Percentiles rank a stretch among this genome's conserved stretches.
Conservation (phyloP, 2,888 invertebrate species). For the Ochropleura leucogaster region DNA sequence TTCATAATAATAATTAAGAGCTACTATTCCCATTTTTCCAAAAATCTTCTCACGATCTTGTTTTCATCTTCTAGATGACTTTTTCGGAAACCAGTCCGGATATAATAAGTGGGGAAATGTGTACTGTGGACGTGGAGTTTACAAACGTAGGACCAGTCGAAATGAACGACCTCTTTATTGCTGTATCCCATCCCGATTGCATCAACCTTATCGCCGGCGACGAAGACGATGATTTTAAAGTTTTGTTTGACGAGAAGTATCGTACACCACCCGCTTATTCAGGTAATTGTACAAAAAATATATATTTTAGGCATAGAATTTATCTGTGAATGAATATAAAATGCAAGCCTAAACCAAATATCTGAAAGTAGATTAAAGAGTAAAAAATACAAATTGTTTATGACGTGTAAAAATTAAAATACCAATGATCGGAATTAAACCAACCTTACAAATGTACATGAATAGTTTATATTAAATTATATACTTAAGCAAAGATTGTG, state of each 20-base stretch:
- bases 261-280: conserved; percentile 88
- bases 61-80: conserved; percentile 88
- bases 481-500: neutral
- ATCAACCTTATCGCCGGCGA: conserved; percentile 86
- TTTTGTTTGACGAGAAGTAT: conserved; percentile 83
- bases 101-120: conserved; percentile 94
- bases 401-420: too few relatives aligned
- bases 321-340: neutral
- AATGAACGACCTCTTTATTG: conserved; percentile 91
- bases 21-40: neutral
- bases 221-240: conserved; percentile 72
- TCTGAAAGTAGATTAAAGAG: neutral
- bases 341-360: neutral
- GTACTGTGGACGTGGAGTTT: conserved; percentile 92
- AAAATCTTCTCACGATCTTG: neutral
- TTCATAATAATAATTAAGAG: neutral
- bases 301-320: neutral
- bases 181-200: conserved; percentile 93
- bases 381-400: too few relatives aligned
- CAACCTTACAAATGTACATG: neutral
- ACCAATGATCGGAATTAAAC: neutral
- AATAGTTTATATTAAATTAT: neutral
- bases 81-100: conserved; percentile 92
- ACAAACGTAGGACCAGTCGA: conserved; percentile 93
- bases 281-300: conserved; percentile 67